These are phyloP conservation scores for Melipona quadrifasciata DNA, from an alignment of 1,140 invertebrate genomes.

Conservation along the genomic window DNA sequence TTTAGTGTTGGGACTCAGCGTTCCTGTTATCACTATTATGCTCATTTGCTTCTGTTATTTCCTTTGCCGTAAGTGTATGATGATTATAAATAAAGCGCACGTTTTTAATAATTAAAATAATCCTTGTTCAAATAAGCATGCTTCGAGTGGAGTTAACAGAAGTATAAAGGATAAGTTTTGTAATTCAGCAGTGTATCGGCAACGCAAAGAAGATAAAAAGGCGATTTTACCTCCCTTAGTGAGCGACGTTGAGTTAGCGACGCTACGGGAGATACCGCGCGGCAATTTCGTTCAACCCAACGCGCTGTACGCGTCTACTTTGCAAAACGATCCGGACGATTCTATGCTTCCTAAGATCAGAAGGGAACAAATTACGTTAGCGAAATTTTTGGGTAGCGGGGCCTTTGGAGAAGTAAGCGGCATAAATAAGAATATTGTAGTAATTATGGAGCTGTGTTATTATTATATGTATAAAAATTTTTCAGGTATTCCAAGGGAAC, in stretches of 20 bases:
- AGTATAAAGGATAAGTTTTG: conserved; percentile 20
- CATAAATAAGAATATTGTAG: neutral
- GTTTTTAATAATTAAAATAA: neutral
- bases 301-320: conserved; percentile 87
- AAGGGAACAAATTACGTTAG: conserved; percentile 90
- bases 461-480: neutral
- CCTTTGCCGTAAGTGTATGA: conserved; percentile 76
- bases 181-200: conserved; percentile 78
- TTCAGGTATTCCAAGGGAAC: conserved; percentile 91
- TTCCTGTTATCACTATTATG: conserved; percentile 81
- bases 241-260: conserved; percentile 92
- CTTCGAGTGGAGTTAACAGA: neutral
- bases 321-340: conserved; percentile 85
- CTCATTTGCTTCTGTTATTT: conserved; percentile 76
- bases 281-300: conserved; percentile 90
- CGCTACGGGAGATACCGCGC: conserved; percentile 91
- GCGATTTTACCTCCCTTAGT: conserved; percentile 82
- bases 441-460: neutral
- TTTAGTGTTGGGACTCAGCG: conserved; percentile 84
- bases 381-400: conserved; percentile 95
- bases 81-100: conserved; percentile 9
- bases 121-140: neutral
- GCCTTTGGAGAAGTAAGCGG: conserved; percentile 94
- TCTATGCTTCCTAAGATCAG: conserved; percentile 90
- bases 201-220: conserved; percentile 84